A percentile compares a stretch with the other conserved stretches of the same genome.
These are phyloP conservation scores for Baryphthengus martii DNA, from an alignment of 2,113 vertebrate species.

Conservation along the genomic window DNA sequence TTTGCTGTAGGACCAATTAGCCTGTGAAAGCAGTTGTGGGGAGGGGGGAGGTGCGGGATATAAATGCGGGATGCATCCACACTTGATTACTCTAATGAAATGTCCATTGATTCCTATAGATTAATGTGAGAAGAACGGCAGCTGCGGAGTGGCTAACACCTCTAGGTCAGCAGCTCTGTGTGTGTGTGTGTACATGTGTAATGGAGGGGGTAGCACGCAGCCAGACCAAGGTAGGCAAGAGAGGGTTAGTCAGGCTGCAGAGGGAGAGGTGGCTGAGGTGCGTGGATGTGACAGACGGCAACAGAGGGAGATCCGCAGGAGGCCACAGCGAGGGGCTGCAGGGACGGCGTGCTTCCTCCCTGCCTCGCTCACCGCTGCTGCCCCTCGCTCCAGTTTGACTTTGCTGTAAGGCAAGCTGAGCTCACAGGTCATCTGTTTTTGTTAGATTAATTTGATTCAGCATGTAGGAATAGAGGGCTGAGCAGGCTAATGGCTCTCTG, in stretches of 20 bases:
- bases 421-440: constrained; percentile 75
- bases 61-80: constrained; percentile 79
- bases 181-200: neutral
- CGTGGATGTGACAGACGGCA: neutral
- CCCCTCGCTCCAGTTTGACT: constrained; percentile 65
- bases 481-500: constrained; percentile 67
- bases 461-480: constrained; percentile 65
- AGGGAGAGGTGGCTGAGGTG: neutral
- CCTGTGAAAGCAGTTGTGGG: constrained; percentile 68
- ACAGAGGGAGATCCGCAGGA: neutral
- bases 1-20: constrained; percentile 78
- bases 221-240: neutral
- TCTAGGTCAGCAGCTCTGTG: constrained; percentile 72
- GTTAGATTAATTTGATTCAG: constrained; percentile 76
- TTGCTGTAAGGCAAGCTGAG: constrained; percentile 71
- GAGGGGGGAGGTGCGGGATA: constrained; percentile 62
- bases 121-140: constrained; percentile 84
- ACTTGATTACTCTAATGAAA: constrained; percentile 88
- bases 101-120: constrained; percentile 85
- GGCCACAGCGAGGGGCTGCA: neutral
- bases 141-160: constrained; percentile 78
- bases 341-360: neutral
- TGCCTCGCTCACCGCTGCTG: neutral
- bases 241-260: rapidly evolving
- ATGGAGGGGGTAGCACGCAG: neutral